Percentiles rank a stretch among this genome's conserved stretches.
Evolutionary conservation across 2,888 invertebrate genomes (phyloP).

Genomic region (Toxonevra muliebris): DNA sequence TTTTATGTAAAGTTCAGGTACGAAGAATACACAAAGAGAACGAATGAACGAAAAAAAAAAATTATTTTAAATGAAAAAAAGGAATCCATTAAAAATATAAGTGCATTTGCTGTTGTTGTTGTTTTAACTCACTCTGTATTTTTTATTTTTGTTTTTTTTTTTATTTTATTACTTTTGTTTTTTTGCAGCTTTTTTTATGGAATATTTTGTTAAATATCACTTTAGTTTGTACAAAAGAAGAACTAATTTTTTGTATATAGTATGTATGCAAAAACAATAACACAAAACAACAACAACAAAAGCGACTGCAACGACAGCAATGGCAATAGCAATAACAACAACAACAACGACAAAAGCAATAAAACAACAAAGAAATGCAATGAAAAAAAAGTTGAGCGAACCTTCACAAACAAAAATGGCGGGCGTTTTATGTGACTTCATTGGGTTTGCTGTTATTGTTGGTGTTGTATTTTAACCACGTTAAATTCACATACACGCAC

Average conservation of each 20-base stretch:
- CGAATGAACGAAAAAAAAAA: too few species aligned
- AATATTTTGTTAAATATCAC: not conserved
- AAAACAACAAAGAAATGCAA: not conserved
- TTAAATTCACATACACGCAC: not conserved
- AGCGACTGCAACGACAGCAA: not conserved
- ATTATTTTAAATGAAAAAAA: too few species aligned
- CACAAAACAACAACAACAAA: slow-evolving; percentile 8
- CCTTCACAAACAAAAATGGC: too few species aligned
- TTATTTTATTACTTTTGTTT: not conserved
- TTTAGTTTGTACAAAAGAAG: too few species aligned
- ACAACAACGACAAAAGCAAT: slow-evolving; percentile 6
- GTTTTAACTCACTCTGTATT: not conserved
- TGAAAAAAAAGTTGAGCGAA: too few species aligned
- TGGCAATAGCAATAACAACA: not conserved
- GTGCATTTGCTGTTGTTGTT: not conserved
- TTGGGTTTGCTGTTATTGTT: not conserved
- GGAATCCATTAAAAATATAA: not conserved
- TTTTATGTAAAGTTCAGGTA: too few species aligned
- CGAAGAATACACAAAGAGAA: too few species aligned
- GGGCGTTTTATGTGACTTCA: not conserved
- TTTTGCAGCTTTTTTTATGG: not conserved
- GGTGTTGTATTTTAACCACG: too few species aligned
- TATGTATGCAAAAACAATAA: not conserved
- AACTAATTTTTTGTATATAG: not conserved
- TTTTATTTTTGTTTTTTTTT: not conserved